These are phyloP conservation scores for Globodera ellingtonae DNA, from an alignment of 1,140 invertebrate species.

Conservation along the genomic window DNA sequence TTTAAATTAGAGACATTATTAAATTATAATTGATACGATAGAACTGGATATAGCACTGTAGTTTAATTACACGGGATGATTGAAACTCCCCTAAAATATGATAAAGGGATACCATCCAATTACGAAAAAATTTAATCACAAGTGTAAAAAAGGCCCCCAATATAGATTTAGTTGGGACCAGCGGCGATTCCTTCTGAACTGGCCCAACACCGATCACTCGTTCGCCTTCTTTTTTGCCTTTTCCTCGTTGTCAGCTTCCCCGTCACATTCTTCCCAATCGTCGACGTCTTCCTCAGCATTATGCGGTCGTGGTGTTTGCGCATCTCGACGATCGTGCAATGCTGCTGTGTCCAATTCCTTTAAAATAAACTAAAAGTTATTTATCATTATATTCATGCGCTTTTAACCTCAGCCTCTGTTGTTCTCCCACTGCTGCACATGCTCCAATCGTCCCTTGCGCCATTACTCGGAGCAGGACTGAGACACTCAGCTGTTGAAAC, in stretches of 20 bases:
- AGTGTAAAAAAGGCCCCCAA: no score
- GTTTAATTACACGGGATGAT: no score
- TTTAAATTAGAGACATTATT: no score
- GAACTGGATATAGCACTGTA: no score
- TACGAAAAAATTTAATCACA: no score
- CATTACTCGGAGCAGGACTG: slow-evolving; percentile 35
- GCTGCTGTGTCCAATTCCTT: slow-evolving; percentile 9
- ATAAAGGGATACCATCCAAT: no score
- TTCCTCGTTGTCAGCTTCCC: slow-evolving; percentile 5
- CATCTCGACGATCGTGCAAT: background rate
- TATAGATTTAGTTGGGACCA: background rate
- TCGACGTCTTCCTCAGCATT: slow-evolving; percentile 22
- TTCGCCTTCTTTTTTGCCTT: background rate
- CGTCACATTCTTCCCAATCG: slow-evolving; percentile 33
- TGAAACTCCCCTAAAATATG: no score
- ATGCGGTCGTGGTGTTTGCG: slow-evolving; percentile 17
- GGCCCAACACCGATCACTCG: background rate
- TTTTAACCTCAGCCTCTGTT: slow-evolving; percentile 20
- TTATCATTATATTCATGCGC: background rate
- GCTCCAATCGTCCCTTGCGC: slow-evolving; percentile 37
- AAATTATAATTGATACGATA: no score
- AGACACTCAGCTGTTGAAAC: background rate
- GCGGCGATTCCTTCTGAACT: background rate
- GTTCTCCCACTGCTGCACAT: slow-evolving; percentile 39
- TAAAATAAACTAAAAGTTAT: background rate